Base-by-base conservation (phyloP, 2,888 invertebrate species). In the Drosophila tripunctata region DNA sequence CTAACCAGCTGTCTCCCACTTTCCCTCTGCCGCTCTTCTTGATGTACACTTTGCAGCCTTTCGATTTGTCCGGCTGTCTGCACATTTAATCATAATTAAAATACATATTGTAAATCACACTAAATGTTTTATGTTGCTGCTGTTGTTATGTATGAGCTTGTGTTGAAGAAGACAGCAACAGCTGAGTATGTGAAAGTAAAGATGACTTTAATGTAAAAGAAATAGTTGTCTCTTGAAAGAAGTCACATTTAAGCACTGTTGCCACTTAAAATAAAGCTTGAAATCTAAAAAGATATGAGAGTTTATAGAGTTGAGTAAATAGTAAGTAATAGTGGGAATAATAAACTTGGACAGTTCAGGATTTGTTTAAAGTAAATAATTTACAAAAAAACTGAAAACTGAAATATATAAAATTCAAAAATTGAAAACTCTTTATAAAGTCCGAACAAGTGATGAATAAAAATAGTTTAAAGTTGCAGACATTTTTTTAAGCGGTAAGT, bases 21-120 rank as follows among this genome's bases (percentile, higher is more conserved):
- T 14, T 35, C 47, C 10, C n/a, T 8, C 35, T 5, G 4, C 33
- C 17, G 3, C 27, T 40, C 30, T 7, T 15, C 30, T 36, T 21
- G 31, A 10, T 36, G 33, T 43, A 17, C 31, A 31, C 30, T 21
- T 12, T 12, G 2, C 14, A 7, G 31, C 24, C 45, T 38, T 47
- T 48, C 67, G 52, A 48, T 58, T 54, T 35, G 6, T 27, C 15
- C 27, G 19, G 15, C 5, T 15, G 43, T 21, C 14, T 19, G 19
- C 27, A 56, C 45, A 31, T 30, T 31, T 56, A 61, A 17, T 57
- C 56, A 73, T 68, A 78, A 84, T 78, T 84, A 76, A 84, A 80
- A 82, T 71, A 74, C 70, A 68, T 63, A 63, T 70, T 65, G 70
- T 55, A 65, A 78, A 78, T 75, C 72, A 72, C 61, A 78, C 56